Conservation (phyloP, 2,888 invertebrate species). For the Tridacna gigas region DNA sequence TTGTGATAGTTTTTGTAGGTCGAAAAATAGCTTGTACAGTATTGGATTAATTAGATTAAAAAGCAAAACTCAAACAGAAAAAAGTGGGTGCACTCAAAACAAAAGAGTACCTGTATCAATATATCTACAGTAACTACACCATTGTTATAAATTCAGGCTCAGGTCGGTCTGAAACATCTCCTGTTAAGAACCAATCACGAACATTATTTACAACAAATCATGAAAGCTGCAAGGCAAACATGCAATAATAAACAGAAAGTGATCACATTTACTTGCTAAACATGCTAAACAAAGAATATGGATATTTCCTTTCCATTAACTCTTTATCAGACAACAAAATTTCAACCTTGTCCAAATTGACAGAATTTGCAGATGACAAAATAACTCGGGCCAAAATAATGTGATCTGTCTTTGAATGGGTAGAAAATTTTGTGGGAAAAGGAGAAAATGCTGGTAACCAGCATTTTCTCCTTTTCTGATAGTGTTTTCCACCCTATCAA, state of each 20-base stretch:
- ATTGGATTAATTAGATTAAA: too few relatives aligned
- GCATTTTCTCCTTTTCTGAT: background rate
- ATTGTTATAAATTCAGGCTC: conserved; percentile 69
- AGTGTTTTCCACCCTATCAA: too few relatives aligned
- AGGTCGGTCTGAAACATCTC: conserved; percentile 61
- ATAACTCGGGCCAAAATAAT: too few relatives aligned
- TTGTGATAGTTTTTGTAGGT: too few relatives aligned
- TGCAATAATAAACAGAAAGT: background rate
- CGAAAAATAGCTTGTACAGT: too few relatives aligned
- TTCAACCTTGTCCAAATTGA: too few relatives aligned
- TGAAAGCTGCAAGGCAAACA: too few relatives aligned
- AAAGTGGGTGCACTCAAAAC: conserved; percentile 33
- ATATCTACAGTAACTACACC: conserved; percentile 57
- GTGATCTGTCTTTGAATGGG: too few relatives aligned
- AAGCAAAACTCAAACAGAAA: background rate
- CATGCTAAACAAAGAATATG: background rate
- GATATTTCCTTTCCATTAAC: too few relatives aligned
- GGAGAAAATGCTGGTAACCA: background rate
- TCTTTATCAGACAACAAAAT: too few relatives aligned
- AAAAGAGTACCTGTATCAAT: conserved; percentile 47
- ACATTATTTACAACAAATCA: conserved; percentile 35
- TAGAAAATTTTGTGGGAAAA: too few relatives aligned
- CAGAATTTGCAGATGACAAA: too few relatives aligned
- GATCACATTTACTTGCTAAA: background rate
- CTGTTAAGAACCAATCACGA: conserved; percentile 64